phyloP scores from a whole-genome alignment of 2,888 invertebrate genomes.

The Antheraea yamamai region DNA sequence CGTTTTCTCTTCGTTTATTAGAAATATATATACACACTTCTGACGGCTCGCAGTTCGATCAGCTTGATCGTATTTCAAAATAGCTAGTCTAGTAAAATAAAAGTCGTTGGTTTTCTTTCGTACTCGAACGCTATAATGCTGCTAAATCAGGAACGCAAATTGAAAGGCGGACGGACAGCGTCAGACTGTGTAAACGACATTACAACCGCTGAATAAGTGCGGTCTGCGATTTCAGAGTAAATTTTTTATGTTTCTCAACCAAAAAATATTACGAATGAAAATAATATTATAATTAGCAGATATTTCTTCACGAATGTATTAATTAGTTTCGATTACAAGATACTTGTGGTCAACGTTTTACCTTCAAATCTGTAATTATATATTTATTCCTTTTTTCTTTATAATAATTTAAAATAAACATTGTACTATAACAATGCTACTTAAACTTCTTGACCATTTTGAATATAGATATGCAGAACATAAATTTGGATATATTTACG shows the following conservation, averaged over 20 bases:
- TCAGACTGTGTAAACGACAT: slow-evolving; percentile 29
- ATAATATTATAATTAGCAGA: no score
- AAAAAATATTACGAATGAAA: background rate
- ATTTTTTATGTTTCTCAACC: background rate
- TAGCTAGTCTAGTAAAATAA: background rate
- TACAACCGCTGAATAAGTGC: background rate
- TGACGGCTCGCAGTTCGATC: background rate
- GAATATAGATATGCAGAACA: no score
- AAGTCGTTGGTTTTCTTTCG: background rate
- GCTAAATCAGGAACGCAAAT: slow-evolving; percentile 49
- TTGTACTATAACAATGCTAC: no score
- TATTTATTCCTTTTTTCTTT: no score
- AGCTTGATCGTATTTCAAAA: background rate
- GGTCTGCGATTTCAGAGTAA: background rate
- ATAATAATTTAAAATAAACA: no score
- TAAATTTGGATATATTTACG: no score
- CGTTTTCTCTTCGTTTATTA: no score
- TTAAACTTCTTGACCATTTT: no score
- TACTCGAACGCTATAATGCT: slow-evolving; percentile 1
- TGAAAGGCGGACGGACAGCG: slow-evolving; percentile 44
- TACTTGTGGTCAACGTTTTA: no score
- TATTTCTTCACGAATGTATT: background rate
- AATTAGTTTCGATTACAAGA: no score
- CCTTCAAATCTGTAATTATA: no score
- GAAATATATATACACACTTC: no score